These are phyloP conservation scores for Stenurella melanura DNA, from an alignment of 2,888 invertebrate genomes.

Conservation along the genomic window DNA sequence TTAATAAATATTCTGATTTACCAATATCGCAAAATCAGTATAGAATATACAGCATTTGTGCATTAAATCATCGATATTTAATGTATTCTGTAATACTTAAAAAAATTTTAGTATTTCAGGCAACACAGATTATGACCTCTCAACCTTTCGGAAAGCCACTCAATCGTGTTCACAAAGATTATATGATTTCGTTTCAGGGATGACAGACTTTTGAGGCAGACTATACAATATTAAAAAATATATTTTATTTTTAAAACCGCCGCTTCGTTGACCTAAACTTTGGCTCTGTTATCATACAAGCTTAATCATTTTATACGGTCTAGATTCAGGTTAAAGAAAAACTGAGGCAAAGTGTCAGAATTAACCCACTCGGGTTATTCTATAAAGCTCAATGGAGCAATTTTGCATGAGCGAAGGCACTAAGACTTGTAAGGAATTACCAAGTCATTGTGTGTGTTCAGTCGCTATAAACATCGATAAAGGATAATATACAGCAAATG, in stretches of 20 bases:
- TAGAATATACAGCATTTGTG: too few species aligned
- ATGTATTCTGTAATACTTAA: too few species aligned
- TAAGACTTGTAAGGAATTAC: slow-evolving; percentile 53
- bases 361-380: slow-evolving; percentile 33
- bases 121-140: too few species aligned
- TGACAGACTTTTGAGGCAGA: not conserved
- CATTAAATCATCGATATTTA: too few species aligned
- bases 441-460: slow-evolving; percentile 57
- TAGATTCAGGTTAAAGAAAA: slow-evolving; percentile 35
- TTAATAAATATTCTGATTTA: too few species aligned
- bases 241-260: slow-evolving; percentile 2
- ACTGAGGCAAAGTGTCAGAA: slow-evolving; percentile 41
- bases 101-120: too few species aligned
- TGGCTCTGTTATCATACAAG: slow-evolving; percentile 1
- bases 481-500: slow-evolving; percentile 51
- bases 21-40: too few species aligned
- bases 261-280: slow-evolving; percentile 9
- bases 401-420: slow-evolving; percentile 41
- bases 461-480: slow-evolving; percentile 57
- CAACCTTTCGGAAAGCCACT: too few species aligned
- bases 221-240: not conserved
- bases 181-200: not conserved
- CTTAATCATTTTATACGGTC: slow-evolving; percentile 30
- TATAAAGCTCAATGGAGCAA: slow-evolving; percentile 39
- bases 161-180: not conserved